phyloP scores from a whole-genome alignment of 2,113 vertebrate genomes.

The Cynopterus brachyotis region DNA sequence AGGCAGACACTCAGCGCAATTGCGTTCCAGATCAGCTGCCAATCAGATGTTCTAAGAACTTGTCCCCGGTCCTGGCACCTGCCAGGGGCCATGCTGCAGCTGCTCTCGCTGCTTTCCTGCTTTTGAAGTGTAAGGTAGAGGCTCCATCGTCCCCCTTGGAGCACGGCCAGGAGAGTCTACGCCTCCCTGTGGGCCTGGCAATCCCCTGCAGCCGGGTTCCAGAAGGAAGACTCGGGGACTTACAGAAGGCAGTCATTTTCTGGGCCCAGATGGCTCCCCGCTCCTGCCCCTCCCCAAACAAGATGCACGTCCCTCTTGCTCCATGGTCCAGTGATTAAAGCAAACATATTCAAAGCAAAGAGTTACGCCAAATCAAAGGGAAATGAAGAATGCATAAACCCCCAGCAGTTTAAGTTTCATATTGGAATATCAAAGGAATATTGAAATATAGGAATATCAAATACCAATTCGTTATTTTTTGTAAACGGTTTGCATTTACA shows the following conservation, averaged over 20 bases:
- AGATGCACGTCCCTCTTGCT: slow-evolving; percentile 79
- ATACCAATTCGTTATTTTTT: slow-evolving; percentile 82
- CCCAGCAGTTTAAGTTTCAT: slow-evolving; percentile 85
- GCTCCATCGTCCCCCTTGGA: slow-evolving; percentile 17
- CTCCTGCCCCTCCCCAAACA: slow-evolving; percentile 75
- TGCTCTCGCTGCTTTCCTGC: neutral
- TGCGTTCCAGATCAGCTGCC: neutral
- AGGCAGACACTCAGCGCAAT: rapidly evolving
- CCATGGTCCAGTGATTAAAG: slow-evolving; percentile 85
- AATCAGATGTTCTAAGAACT: neutral
- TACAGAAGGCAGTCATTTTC: slow-evolving; percentile 67
- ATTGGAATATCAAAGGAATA: slow-evolving; percentile 87
- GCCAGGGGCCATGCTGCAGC: neutral
- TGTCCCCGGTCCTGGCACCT: slow-evolving; percentile 37
- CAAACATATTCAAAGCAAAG: slow-evolving; percentile 82
- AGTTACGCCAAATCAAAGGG: slow-evolving; percentile 80
- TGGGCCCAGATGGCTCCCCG: slow-evolving; percentile 82
- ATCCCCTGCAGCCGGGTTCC: neutral
- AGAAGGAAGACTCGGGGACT: neutral
- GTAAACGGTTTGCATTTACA: slow-evolving; percentile 85
- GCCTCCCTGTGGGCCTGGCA: neutral
- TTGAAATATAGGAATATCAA: slow-evolving; percentile 85
- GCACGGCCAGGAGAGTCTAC: neutral
- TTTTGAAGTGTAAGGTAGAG: slow-evolving; percentile 54
- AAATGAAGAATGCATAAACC: slow-evolving; percentile 84